A percentile compares a stretch with the other conserved stretches of the same genome.
These are phyloP conservation scores for Coregonus ussuriensis DNA, from an alignment of 2,797 vertebrate genomes.

Conservation along the genomic window DNA sequence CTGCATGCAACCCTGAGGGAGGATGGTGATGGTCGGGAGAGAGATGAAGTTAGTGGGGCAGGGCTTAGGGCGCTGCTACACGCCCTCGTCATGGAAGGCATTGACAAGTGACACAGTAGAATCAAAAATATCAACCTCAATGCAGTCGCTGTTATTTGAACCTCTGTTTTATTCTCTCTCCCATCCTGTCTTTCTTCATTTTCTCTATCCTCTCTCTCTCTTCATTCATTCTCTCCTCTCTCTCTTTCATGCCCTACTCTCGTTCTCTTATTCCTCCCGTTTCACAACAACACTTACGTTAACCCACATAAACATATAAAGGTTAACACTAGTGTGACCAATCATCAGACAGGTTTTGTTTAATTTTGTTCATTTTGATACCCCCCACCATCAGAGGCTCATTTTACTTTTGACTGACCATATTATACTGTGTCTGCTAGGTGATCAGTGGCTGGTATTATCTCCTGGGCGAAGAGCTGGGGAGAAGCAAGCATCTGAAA, in stretches of 20 bases:
- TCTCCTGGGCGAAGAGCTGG: conserved; percentile 83
- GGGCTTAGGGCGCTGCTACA: not conserved
- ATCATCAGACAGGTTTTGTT: not conserved
- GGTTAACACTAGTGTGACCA: not conserved
- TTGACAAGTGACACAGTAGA: not conserved
- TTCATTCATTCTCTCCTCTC: not conserved
- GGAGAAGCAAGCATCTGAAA: conserved; percentile 86
- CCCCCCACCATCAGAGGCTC: not conserved
- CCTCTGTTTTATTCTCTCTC: conserved; percentile 5
- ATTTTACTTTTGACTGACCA: not conserved
- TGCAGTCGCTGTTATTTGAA: not conserved
- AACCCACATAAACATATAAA: not conserved
- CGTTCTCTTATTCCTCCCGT: not conserved
- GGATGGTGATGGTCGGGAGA: not conserved
- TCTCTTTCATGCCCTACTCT: not conserved
- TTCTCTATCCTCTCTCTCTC: not conserved
- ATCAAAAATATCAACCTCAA: not conserved
- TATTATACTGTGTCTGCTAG: conserved; percentile 45
- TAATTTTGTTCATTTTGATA: not conserved
- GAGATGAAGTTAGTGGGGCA: not conserved
- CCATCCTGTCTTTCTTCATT: conserved; percentile 5
- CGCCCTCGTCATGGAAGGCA: not conserved
- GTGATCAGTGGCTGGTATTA: conserved; percentile 87
- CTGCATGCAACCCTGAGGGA: not conserved
- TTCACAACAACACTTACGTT: not conserved